Evolutionary conservation across 2,888 invertebrate species (phyloP), one percentile per base, ranked within the genome.

Genomic region (Ectemnius continuus): DNA sequence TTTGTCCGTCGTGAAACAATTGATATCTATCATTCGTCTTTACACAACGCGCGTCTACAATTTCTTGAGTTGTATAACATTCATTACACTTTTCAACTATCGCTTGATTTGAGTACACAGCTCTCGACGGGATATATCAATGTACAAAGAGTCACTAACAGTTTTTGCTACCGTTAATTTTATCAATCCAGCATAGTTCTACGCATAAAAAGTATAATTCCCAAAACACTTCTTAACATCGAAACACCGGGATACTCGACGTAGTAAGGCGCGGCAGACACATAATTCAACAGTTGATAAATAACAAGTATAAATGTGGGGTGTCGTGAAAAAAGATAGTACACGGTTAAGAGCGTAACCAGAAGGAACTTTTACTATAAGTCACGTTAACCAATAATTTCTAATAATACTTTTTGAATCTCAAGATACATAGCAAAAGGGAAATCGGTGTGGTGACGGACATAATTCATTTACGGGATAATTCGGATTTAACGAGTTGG

Each of bases 1-100:
- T 86, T 80, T 66, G 60, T 76, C 70, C 36, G 36, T 58, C 75
- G 16, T 52, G 52, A 76, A 77, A 76, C 62, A 69, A 82, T 79
- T 74, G 68, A 74, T 63, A 64, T 79, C 62, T 79, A 81, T 80
- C 67, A 66, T 65, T 73, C 58, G 56, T 71, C 58, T 76, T 79
- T 78, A 69, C 70, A 80, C 58, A 36, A 36, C 67, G 61, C 67
- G 63, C 63, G 48, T 65, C 71, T 73, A 73, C 60, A 73, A 65
- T 72, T 75, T 76, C 36, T 56, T 48, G 70, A 73, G 69, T 73
- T 76, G 36, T 78, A 78, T 61, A 70, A 70, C 61, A 70, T 72
- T 67, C 61, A 64, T 61, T 59, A 65, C 68, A 73, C 69, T 68
- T 70, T 62, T 52, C 52, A 56, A 45, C 46, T 73, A 64, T 28